A percentile compares a stretch with the other conserved stretches of the same genome.
Conservation (phyloP, 2,797 vertebrate species). For the Cynopterus sphinx region DNA sequence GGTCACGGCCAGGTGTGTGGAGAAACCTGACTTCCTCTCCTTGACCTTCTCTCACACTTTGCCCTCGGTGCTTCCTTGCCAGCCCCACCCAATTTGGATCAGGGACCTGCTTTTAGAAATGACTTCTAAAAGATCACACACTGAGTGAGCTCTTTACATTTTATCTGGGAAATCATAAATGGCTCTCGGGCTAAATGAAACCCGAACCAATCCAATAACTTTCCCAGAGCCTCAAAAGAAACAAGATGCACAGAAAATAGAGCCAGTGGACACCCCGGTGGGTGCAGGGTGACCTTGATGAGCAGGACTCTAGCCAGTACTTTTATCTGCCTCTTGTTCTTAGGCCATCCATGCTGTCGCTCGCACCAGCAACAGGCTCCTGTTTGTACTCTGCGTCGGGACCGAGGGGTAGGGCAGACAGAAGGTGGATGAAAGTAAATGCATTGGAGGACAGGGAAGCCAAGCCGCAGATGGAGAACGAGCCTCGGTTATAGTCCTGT, state of each 20-base stretch:
- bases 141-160: constrained; percentile 9
- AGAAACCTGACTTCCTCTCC: background rate
- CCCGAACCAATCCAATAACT: constrained; percentile 23
- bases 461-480: fast-evolving
- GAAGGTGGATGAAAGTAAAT: background rate
- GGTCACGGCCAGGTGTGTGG: background rate
- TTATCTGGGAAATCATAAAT: constrained; percentile 42
- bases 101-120: constrained; percentile 15
- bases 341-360: background rate
- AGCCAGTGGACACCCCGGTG: background rate
- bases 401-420: background rate
- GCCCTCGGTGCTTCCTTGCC: background rate
- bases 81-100: background rate
- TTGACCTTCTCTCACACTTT: background rate
- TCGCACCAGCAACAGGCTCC: background rate
- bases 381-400: background rate
- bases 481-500: background rate
- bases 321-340: background rate
- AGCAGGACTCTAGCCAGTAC: background rate
- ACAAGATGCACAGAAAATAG: constrained; percentile 23
- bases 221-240: constrained; percentile 31
- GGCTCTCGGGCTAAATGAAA: constrained; percentile 48
- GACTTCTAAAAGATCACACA: background rate
- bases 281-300: background rate
- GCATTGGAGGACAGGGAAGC: background rate